These are phyloP conservation scores for Neodiprion lecontei DNA, from an alignment of 1,140 invertebrate genomes.

Conservation along the genomic window DNA sequence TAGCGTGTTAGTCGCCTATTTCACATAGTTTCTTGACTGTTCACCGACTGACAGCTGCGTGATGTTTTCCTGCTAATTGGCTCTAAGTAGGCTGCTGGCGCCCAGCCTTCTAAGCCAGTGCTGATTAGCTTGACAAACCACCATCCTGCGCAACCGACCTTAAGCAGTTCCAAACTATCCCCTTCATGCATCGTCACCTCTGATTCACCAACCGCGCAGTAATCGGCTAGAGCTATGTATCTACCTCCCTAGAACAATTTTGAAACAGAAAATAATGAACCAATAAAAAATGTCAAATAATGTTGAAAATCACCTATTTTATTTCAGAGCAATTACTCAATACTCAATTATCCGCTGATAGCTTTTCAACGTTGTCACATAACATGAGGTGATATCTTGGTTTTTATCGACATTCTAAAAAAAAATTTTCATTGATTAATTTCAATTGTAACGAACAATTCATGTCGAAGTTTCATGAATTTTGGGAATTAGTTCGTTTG, in stretches of 20 bases:
- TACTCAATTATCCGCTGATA: too few relatives aligned
- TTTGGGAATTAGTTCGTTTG: too few relatives aligned
- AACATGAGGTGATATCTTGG: too few relatives aligned
- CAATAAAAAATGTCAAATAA: background rate
- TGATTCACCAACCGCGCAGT: slow-evolving; percentile 85
- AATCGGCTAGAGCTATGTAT: slow-evolving; percentile 89
- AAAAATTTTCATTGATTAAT: too few relatives aligned
- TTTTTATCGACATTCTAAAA: too few relatives aligned
- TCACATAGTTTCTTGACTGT: slow-evolving; percentile 61
- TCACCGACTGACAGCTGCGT: slow-evolving; percentile 65
- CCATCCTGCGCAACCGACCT: slow-evolving; percentile 94
- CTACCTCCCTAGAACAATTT: slow-evolving; percentile 67
- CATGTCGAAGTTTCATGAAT: too few relatives aligned
- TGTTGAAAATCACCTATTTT: too few relatives aligned
- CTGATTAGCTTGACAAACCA: slow-evolving; percentile 89
- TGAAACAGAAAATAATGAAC: background rate
- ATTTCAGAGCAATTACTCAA: too few relatives aligned
- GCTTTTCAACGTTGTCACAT: too few relatives aligned
- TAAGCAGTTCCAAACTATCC: slow-evolving; percentile 85
- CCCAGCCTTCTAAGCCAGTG: slow-evolving; percentile 85
- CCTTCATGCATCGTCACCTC: slow-evolving; percentile 90
- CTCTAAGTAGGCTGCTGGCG: slow-evolving; percentile 91
- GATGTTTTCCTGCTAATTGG: slow-evolving; percentile 76
- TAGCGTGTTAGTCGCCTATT: slow-evolving; percentile 61
- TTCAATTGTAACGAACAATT: too few relatives aligned